Conservation (phyloP, 2,797 vertebrate genomes). For the Ambastaia sidthimunki region DNA sequence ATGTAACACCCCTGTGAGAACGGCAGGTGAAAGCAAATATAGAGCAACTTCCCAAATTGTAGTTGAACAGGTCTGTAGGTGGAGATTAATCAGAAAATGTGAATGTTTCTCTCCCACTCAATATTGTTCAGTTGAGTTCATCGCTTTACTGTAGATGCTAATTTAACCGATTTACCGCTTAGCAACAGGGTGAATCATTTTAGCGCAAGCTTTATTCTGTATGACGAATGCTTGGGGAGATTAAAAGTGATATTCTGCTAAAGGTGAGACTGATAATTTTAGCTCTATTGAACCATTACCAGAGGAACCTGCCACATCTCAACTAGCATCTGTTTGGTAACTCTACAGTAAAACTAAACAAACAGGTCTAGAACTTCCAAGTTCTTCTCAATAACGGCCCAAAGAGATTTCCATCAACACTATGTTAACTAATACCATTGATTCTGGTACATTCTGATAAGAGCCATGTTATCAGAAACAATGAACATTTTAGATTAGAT, state of each 20-base stretch:
- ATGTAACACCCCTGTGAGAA: conserved; percentile 31
- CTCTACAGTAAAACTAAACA: background rate
- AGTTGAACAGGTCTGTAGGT: conserved; percentile 48
- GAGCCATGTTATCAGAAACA: background rate
- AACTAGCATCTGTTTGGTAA: too few species aligned
- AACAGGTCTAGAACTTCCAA: background rate
- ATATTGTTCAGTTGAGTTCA: conserved; percentile 36
- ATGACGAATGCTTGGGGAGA: conserved; percentile 17
- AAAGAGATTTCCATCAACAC: conserved; percentile 8
- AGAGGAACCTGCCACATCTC: background rate
- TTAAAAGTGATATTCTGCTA: background rate
- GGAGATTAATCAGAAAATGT: conserved; percentile 48
- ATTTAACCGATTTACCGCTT: conserved; percentile 35
- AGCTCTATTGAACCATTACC: background rate
- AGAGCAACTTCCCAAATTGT: conserved; percentile 42
- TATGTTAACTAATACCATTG: conserved; percentile 20
- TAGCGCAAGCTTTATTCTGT: conserved; percentile 9
- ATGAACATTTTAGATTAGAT: too few species aligned
- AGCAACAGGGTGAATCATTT: conserved; percentile 34
- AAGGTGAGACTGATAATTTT: background rate
- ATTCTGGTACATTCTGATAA: conserved; percentile 27
- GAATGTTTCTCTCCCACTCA: conserved; percentile 53
- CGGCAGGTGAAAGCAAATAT: conserved; percentile 35
- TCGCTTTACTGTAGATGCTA: conserved; percentile 30
- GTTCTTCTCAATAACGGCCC: background rate